Base-by-base conservation (phyloP, 2,797 vertebrate genomes). In the Pachyuromys duprasi region DNA sequence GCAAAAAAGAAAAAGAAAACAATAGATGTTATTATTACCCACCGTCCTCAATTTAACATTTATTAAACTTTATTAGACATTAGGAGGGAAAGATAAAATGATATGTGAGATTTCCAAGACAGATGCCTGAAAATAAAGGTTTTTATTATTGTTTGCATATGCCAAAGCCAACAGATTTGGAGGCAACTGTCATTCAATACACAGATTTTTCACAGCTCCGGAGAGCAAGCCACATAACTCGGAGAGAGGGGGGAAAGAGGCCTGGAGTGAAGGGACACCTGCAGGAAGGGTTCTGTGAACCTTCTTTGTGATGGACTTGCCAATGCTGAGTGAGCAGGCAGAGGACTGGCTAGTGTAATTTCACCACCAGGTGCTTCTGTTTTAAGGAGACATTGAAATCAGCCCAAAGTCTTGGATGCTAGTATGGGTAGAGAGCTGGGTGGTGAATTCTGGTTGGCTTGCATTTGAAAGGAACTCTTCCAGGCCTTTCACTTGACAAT, bases 181-280 rank as follows among this genome's bases (percentile, higher is more conserved):
- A 89, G 60, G 31, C 0, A 33, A 42, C 11, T 31, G 8, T n/a
- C 63, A 75, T 2, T 4, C 11, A 6, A 39, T 8, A 36, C 39
- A 78, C 4, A 33, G 26, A 22, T 12, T 57, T 57, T 2, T 45
- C 39, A 31, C n/a, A 74, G 31, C 3, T 49, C 9, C 15, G 24
- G 42, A 60, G 75, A 86, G 2, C 31, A 31, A 17, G 12, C 26
- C 18, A 42, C 2, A 7, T 4, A 9, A 2, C 14, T 3, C 5
- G 26, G 31, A 22, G 18, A 0, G 26, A 26, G 18, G 24, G 15
- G 5, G 14, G 1, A 62, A 60, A 89, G 20, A 33, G 24, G 4
- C 0, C 3, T 14, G 17, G 11, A 53, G 13, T 13, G 6, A 4
- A 42, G 8, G 20, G 8, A n/a, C 17, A 49, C 36, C 0, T 0